Conservation (phyloP, 1,140 invertebrate species). For the Trichonephila inaurata region DNA sequence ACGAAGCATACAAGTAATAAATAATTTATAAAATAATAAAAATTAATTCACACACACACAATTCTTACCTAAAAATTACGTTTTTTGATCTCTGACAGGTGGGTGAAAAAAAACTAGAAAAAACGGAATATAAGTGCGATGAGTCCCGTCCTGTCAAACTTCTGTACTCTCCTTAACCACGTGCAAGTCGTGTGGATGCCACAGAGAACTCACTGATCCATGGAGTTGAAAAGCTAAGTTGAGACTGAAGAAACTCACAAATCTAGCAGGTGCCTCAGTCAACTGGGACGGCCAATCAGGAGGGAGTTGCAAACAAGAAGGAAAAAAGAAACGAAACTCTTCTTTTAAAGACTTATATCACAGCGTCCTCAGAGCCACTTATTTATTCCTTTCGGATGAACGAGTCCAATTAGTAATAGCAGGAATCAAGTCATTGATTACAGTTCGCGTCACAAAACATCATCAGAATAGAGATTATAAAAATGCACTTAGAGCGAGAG, state of each 20-base stretch:
- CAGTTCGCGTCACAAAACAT: conserved; percentile 17
- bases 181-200: conserved; percentile 37
- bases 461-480: not conserved
- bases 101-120: not conserved
- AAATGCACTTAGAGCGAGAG: not conserved
- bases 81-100: not conserved
- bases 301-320: conserved; percentile 9
- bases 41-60: no score
- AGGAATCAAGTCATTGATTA: conserved; percentile 21
- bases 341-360: conserved; percentile 39
- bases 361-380: not conserved
- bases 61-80: no score
- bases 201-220: conserved; percentile 17
- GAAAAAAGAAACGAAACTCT: not conserved
- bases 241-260: conserved; percentile 32
- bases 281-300: not conserved
- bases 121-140: not conserved
- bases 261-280: conserved; percentile 52
- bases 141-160: not conserved
- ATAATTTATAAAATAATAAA: no score
- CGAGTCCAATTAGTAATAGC: conserved; percentile 44
- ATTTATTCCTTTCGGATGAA: conserved; percentile 45
- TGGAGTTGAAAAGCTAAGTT: not conserved
- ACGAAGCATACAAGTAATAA: no score
- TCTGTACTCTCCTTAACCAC: not conserved